These are phyloP conservation scores for Xanthostigma xanthostigma DNA, from an alignment of 2,888 invertebrate species.

Conservation along the genomic window DNA sequence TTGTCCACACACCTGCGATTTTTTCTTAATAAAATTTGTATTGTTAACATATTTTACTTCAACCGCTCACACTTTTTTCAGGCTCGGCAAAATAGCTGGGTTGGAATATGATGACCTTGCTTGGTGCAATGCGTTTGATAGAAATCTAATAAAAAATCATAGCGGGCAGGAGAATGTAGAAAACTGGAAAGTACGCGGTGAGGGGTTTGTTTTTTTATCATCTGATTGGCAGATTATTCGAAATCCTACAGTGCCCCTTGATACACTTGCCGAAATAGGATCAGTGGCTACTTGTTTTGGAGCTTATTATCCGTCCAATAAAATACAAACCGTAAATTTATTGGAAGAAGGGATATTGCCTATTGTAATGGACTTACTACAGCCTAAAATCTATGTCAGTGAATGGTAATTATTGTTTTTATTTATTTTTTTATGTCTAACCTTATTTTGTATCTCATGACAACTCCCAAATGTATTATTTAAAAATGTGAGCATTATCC, in stretches of 20 bases:
- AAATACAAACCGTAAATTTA: constrained; percentile 33
- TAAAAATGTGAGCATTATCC: too few species aligned
- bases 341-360: constrained; percentile 26
- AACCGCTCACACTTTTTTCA: too few species aligned
- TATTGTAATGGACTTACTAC: constrained; percentile 30
- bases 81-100: constrained; percentile 23
- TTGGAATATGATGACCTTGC: constrained; percentile 28
- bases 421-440: neutral
- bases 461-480: too few species aligned
- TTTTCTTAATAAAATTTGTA: too few species aligned
- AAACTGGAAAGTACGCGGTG: constrained; percentile 31
- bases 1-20: too few species aligned
- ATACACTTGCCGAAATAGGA: constrained; percentile 28
- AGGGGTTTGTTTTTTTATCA: too few species aligned
- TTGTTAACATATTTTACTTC: too few species aligned
- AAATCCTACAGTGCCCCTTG: constrained; percentile 29
- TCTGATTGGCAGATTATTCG: constrained; percentile 33
- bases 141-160: constrained; percentile 35
- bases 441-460: too few species aligned
- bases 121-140: constrained; percentile 26
- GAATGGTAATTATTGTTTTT: constrained; percentile 29
- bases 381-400: constrained; percentile 35
- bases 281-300: constrained; percentile 33
- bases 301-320: constrained; percentile 35
- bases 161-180: constrained; percentile 29